Conservation (phyloP, 2,113 vertebrate species). For the Girardinichthys multiradiatus region DNA sequence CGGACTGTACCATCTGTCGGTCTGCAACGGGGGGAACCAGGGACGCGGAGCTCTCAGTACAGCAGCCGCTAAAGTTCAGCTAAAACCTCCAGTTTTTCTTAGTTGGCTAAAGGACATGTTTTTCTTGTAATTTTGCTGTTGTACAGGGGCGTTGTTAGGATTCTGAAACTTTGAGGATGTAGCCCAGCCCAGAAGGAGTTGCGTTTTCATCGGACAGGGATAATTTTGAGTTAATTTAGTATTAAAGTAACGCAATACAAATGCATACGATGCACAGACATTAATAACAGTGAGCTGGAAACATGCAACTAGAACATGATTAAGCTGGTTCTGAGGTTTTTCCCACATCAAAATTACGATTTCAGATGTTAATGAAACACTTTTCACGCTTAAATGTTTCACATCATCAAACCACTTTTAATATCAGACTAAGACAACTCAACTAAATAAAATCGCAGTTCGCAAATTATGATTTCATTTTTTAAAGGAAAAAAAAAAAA, state of each 20-base stretch:
- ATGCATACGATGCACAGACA: neutral
- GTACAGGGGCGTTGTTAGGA: neutral
- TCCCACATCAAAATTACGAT: neutral
- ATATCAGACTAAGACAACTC: no score
- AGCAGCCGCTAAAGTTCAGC: neutral
- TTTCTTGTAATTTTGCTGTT: neutral
- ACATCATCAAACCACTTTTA: no score
- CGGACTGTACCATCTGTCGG: constrained; percentile 68
- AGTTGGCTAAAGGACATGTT: neutral
- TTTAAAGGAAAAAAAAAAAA: no score
- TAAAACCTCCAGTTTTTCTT: neutral
- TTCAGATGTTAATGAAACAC: no score
- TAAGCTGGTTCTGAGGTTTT: neutral
- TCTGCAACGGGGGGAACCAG: constrained; percentile 48
- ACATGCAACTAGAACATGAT: neutral
- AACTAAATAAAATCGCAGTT: no score
- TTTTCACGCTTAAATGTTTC: no score
- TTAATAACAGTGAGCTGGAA: neutral
- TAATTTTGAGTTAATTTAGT: no score
- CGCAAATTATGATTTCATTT: no score
- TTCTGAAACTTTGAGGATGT: no score
- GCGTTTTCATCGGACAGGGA: no score
- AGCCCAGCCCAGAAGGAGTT: no score
- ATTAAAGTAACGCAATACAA: neutral
- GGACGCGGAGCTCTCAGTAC: neutral